Percentiles rank a stretch among this genome's conserved stretches.
These are phyloP conservation scores for Trichogramma evanescens DNA, from an alignment of 2,888 invertebrate species.

Conservation along the genomic window DNA sequence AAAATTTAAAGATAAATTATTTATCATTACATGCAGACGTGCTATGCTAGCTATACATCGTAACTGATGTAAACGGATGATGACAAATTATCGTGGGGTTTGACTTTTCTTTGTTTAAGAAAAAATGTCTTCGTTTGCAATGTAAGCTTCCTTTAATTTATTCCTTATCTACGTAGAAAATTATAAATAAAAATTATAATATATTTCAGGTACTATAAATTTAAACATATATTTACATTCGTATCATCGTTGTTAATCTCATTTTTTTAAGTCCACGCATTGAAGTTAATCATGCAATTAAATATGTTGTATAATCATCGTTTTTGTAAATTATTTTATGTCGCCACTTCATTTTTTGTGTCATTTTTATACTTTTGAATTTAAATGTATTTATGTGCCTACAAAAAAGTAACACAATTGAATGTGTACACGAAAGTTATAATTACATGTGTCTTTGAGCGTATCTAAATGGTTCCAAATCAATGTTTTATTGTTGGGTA, in stretches of 20 bases:
- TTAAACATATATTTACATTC: no score
- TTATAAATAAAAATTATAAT: no score
- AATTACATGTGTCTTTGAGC: conserved; percentile 9
- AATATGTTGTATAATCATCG: no score
- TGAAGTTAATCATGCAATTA: no score
- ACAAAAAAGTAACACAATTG: conserved; percentile 7
- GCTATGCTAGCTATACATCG: conserved; percentile 2
- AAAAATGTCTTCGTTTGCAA: conserved; percentile 2
- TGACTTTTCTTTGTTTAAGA: not conserved
- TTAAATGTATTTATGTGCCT: not conserved
- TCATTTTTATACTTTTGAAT: not conserved
- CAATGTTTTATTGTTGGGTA: not conserved
- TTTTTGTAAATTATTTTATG: not conserved
- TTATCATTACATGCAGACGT: conserved; percentile 6
- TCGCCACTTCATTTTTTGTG: conserved; percentile 2
- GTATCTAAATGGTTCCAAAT: not conserved
- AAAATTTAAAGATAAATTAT: not conserved
- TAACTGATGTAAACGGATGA: not conserved
- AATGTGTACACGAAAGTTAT: not conserved
- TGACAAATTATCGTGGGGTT: not conserved
- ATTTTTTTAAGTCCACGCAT: no score
- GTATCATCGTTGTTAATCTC: no score
- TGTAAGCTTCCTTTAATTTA: conserved; percentile 3
- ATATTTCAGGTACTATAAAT: no score
- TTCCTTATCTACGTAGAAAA: no score